Evolutionary conservation across 2,888 invertebrate species (phyloP), one percentile per base, ranked within the genome.

Genomic region (Oscheius onirici): DNA sequence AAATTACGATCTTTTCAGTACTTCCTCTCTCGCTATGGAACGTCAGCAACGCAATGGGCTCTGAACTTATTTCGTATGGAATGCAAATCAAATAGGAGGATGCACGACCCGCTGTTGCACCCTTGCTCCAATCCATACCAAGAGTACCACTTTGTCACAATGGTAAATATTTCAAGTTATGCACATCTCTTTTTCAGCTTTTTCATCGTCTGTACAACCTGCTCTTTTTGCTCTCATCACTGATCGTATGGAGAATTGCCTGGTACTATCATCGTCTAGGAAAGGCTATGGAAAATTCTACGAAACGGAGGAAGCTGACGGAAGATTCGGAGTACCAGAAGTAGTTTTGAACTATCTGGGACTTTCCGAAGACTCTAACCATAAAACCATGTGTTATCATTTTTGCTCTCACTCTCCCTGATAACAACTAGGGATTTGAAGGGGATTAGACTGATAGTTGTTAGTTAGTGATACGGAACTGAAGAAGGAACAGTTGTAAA

Each of bases 11-110:
- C n/a, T n/a, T 72, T 73, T 57, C 73, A 70, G 63, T 76, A 80
- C 69, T 76, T 51, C 15, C 66, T 69, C 41, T 77, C 78, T 40
- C 78, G 72, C 71, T 75, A 72, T 57, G 78, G 78, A 17, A 80
- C 69, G 58, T 78, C 73, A 41, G 72, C 57, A 26, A 75, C 28
- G 46, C 78, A 72, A 26, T 73, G 73, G 24, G 34, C 8, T 8
- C 3, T 34, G 34, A 34, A 8, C 34, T 34, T 8, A 3, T 8
- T 34, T 34, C 34, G 34, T 8, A 0, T 0, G 3, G 34, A 8
- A 34, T 34, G 34, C 8, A 34, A 34, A 6, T 3, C 34, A 34
- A 8, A 34, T 3, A 34, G 3, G 34, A 34, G 34, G 8, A 8
- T 34, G 8, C 34, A 34, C 34, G 5, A 6, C 34, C 0, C 34